These are phyloP conservation scores for Cetonia aurata DNA, from an alignment of 2,888 invertebrate species.

Conservation along the genomic window DNA sequence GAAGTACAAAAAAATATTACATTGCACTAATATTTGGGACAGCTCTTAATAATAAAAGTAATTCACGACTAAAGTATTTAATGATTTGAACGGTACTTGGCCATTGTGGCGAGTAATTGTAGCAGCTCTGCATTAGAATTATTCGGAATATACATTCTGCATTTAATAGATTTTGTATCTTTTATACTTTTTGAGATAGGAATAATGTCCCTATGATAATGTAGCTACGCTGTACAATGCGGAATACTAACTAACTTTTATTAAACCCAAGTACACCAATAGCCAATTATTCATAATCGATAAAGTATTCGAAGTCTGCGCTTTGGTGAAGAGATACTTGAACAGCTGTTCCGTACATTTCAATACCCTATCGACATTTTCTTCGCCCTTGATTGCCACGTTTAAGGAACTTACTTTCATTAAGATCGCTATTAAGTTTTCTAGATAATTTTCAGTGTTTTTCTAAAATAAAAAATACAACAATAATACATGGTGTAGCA, in stretches of 20 bases:
- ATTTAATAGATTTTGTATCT: too few relatives aligned
- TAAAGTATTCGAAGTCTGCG: slow-evolving; percentile 67
- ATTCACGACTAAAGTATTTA: too few relatives aligned
- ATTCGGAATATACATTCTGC: too few relatives aligned
- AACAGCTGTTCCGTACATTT: slow-evolving; percentile 68
- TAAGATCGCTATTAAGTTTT: slow-evolving; percentile 64
- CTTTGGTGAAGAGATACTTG: slow-evolving; percentile 69
- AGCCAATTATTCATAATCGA: slow-evolving; percentile 75
- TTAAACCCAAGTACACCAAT: slow-evolving; percentile 75
- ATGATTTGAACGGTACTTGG: too few relatives aligned
- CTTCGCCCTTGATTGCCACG: slow-evolving; percentile 67
- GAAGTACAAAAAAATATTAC: too few relatives aligned
- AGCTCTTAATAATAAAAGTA: too few relatives aligned
- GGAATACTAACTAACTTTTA: slow-evolving; percentile 73
- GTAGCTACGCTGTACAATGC: too few relatives aligned
- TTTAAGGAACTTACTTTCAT: slow-evolving; percentile 72
- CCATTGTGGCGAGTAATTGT: too few relatives aligned
- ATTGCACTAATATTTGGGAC: too few relatives aligned
- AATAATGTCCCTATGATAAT: too few relatives aligned
- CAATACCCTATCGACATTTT: slow-evolving; percentile 63
- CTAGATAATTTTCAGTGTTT: slow-evolving; percentile 56
- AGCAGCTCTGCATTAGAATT: too few relatives aligned
- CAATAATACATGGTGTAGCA: slow-evolving; percentile 12
- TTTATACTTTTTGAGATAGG: too few relatives aligned
- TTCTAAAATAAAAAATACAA: slow-evolving; percentile 52